Evolutionary conservation across 2,888 invertebrate genomes (phyloP), one percentile per base, ranked within the genome.

Genomic region (Ichneumoninae sp.): DNA sequence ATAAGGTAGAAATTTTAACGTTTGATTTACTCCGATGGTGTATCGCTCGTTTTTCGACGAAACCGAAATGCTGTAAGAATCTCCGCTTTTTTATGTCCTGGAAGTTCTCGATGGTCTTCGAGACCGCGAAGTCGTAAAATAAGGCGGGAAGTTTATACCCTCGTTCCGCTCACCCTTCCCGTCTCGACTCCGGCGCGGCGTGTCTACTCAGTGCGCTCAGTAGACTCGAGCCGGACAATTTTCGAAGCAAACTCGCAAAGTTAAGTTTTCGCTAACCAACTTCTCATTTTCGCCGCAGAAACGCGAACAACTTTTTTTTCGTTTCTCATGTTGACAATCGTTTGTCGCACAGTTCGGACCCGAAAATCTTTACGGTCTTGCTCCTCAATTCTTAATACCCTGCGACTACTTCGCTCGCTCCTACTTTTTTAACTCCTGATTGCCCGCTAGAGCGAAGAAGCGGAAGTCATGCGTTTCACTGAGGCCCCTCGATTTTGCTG

Each of bases 81-180:
- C 22, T 52, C 22, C 54, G 10, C 22, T 22, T 68, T 3, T 1
- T 54, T 22, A 54, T 54, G 8, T 6, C 30, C 36, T 10, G 47
- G 26, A 82, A 71, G 22, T 54, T 76, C 54, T 52, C 65, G 65
- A 81, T 65, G 70, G 65, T 40, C 65, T 65, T 66, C 4, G 54
- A 10, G 76, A 76, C 36, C 54, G 44, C 65, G 71, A 16, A 57
- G 77, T 78, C 74, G 69, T 70, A 78, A 83, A 79, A 70, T 26
- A 68, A 40, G 16, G 40, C 22, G 44, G 13, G 22, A 68, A 47
- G 44, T 82, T 82, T 52, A 73, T 71, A 63, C 30, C 47, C 68
- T 47, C 33, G 8, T 54, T 71, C 8, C 16, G 22, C 36, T 47
- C 40, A 60, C 47, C 36, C 63, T 78, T 44, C 40, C 40, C 40